Conservation (phyloP, 2,797 vertebrate genomes). For the Scomberomorus guttatus region DNA sequence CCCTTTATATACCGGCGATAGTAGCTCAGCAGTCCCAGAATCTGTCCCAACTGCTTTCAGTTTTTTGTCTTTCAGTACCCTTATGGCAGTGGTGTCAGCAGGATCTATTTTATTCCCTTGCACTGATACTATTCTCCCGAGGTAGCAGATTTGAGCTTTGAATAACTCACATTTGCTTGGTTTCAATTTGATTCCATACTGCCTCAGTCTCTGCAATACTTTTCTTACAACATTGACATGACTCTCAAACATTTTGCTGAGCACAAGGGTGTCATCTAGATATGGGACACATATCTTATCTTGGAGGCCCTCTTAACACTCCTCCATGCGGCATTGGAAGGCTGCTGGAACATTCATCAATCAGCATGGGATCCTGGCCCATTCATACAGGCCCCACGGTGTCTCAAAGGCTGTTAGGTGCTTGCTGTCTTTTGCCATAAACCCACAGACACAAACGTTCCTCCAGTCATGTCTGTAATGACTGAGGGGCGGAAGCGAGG, state of each 20-base stretch:
- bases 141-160: background rate
- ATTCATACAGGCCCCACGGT: conserved; percentile 1
- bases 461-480: no score
- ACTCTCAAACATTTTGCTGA: background rate
- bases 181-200: background rate
- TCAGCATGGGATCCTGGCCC: conserved; percentile 2
- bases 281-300: conserved; percentile 8
- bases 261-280: background rate
- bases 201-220: background rate
- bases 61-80: background rate
- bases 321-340: background rate
- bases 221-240: background rate
- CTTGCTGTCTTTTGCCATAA: conserved; percentile 10
- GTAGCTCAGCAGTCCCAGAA: background rate
- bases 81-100: background rate
- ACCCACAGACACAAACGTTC: background rate
- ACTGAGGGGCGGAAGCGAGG: no score
- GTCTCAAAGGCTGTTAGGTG: background rate
- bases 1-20: background rate
- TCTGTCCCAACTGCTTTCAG: background rate
- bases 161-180: background rate
- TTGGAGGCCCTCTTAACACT: background rate
- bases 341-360: conserved; percentile 4
- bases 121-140: background rate
- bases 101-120: background rate